These are phyloP conservation scores for Holothuria glaberrima DNA, from an alignment of 35 echinoderm and acorn worm species.

Conservation along the genomic window DNA sequence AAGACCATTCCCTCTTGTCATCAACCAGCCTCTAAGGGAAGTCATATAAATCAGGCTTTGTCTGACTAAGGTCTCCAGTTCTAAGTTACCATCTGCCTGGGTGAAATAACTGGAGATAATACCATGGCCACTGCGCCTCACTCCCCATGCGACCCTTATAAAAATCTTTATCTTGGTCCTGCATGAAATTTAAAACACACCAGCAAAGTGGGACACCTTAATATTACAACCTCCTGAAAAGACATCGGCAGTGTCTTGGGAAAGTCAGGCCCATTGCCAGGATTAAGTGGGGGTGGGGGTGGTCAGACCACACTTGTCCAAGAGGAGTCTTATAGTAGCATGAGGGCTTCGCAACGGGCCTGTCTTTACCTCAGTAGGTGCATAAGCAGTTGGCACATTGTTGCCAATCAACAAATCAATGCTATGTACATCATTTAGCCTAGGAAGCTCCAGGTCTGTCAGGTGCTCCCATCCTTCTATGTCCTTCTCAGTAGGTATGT, in stretches of 20 bases:
- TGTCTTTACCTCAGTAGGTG: constrained; percentile 46
- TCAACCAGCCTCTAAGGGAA: constrained; percentile 60
- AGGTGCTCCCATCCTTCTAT: constrained; percentile 41
- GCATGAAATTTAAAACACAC: too few species aligned
- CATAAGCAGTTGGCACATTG: constrained; percentile 65
- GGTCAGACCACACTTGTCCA: too few species aligned
- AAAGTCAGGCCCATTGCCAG: too few species aligned
- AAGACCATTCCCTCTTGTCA: constrained; percentile 56
- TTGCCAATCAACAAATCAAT: constrained; percentile 67
- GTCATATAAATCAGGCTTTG: constrained; percentile 59
- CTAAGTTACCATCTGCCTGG: neutral
- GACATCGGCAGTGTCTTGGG: too few species aligned
- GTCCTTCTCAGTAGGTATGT: constrained; percentile 43
- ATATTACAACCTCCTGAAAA: too few species aligned
- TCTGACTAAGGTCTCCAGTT: constrained; percentile 40
- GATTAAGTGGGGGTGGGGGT: too few species aligned
- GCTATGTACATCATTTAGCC: neutral
- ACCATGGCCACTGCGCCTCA: neutral
- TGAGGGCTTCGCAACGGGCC: constrained; percentile 38
- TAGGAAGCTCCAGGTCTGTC: constrained; percentile 39
- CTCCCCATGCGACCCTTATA: constrained; percentile 47
- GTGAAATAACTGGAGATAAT: constrained; percentile 24
- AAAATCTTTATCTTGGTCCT: too few species aligned
- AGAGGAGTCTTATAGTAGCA: constrained; percentile 59
- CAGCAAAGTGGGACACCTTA: too few species aligned